Conservation (phyloP, 1,140 invertebrate species). For the Hypsibius dujardini region DNA sequence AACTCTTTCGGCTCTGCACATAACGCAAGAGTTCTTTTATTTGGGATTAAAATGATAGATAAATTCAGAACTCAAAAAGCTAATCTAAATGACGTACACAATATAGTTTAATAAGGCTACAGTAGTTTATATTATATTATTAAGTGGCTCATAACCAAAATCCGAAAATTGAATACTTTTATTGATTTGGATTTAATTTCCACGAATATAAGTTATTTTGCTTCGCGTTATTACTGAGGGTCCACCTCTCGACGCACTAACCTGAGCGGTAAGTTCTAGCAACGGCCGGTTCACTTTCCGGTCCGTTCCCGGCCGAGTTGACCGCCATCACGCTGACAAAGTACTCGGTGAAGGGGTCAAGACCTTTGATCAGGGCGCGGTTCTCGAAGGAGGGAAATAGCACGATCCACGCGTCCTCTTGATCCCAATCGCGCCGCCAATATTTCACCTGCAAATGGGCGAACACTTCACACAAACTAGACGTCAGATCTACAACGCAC, state of each 20-base stretch:
- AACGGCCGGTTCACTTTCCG: slow-evolving; percentile 68
- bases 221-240: too few relatives aligned
- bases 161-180: too few relatives aligned
- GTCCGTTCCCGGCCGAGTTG: slow-evolving; percentile 80
- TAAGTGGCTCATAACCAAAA: too few relatives aligned
- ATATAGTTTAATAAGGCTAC: too few relatives aligned
- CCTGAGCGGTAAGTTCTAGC: slow-evolving; percentile 30
- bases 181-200: too few relatives aligned
- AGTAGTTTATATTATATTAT: too few relatives aligned
- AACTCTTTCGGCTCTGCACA: slow-evolving; percentile 20
- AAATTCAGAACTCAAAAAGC: too few relatives aligned
- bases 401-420: slow-evolving; percentile 46
- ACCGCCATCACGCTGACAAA: slow-evolving; percentile 83
- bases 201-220: too few relatives aligned
- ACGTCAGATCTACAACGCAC: slow-evolving; percentile 15
- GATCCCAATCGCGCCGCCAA: slow-evolving; percentile 51
- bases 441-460: slow-evolving; percentile 54
- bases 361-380: slow-evolving; percentile 64
- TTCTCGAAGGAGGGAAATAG: neutral
- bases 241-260: slow-evolving; percentile 38
- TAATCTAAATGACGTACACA: too few relatives aligned
- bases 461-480: slow-evolving; percentile 18
- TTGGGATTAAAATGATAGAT: too few relatives aligned
- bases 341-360: slow-evolving; percentile 81
- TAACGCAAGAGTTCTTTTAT: too few relatives aligned